phyloP scores from a whole-genome alignment of 2,888 invertebrate species.

The Hemithea aestivaria region DNA sequence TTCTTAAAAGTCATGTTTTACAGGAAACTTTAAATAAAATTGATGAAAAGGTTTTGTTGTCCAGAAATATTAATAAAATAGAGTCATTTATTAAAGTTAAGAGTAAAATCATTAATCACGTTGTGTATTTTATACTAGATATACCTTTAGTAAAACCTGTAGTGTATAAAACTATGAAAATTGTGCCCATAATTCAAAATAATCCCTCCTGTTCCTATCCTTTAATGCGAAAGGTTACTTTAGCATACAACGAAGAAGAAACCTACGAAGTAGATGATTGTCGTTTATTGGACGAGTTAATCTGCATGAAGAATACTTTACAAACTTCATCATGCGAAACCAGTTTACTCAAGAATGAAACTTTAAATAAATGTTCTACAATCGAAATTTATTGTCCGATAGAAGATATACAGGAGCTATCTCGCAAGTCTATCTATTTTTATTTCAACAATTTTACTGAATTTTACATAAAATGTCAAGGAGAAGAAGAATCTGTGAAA shows the following conservation, averaged over 20 bases:
- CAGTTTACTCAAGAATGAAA: background rate
- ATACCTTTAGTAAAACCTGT: background rate
- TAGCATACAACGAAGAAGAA: background rate
- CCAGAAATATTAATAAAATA: background rate
- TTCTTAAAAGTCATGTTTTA: background rate
- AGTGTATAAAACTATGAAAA: background rate
- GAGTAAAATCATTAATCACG: background rate
- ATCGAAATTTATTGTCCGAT: background rate
- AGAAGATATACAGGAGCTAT: background rate
- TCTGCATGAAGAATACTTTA: background rate
- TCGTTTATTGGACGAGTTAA: background rate
- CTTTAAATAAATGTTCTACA: background rate
- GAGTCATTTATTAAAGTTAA: background rate
- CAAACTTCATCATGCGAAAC: background rate
- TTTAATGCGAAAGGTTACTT: background rate
- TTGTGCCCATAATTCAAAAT: background rate
- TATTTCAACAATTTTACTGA: background rate
- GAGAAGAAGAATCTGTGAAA: background rate
- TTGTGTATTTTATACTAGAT: background rate
- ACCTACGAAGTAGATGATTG: background rate
- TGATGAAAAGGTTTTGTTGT: background rate
- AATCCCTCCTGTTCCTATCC: background rate
- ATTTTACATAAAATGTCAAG: background rate
- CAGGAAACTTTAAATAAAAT: background rate
- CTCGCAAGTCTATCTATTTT: background rate